A percentile compares a stretch with the other conserved stretches of the same genome.
Evolutionary conservation across 2,888 invertebrate genomes (phyloP).

Genomic region (Danaus chrysippus): DNA sequence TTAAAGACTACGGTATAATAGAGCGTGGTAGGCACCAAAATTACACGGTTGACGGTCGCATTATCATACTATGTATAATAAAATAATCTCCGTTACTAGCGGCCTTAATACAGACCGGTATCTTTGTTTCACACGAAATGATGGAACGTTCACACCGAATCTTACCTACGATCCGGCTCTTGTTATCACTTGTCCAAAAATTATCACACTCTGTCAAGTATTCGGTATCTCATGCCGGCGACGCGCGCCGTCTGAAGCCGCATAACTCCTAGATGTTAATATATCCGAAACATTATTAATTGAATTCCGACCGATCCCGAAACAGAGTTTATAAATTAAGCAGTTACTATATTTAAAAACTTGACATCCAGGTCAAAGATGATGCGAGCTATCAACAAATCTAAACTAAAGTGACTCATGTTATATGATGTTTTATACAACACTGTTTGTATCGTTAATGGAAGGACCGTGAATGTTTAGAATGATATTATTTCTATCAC

Average conservation of each 20-base stretch:
- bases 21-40: slow-evolving; percentile 4
- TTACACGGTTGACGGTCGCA: slow-evolving; percentile 10
- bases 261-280: slow-evolving; percentile 12
- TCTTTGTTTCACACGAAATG: slow-evolving; percentile 34
- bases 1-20: slow-evolving; percentile 2
- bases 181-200: slow-evolving; percentile 48
- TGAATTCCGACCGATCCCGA: slow-evolving; percentile 15
- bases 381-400: neutral
- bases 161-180: slow-evolving; percentile 27
- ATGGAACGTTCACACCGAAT: slow-evolving; percentile 31
- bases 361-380: neutral
- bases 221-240: slow-evolving; percentile 21
- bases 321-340: slow-evolving; percentile 16
- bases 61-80: slow-evolving; percentile 19
- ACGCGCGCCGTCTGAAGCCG: slow-evolving; percentile 13
- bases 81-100: slow-evolving; percentile 21
- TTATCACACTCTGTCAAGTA: slow-evolving; percentile 45
- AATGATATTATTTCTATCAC: too few relatives aligned
- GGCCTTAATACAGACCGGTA: slow-evolving; percentile 19
- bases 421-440: too few relatives aligned
- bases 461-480: too few relatives aligned
- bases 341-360: neutral
- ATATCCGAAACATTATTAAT: slow-evolving; percentile 25
- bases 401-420: neutral
- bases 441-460: too few relatives aligned